Evolutionary conservation across 2,888 invertebrate species (phyloP).

Genomic region (Phaedon cochleariae): DNA sequence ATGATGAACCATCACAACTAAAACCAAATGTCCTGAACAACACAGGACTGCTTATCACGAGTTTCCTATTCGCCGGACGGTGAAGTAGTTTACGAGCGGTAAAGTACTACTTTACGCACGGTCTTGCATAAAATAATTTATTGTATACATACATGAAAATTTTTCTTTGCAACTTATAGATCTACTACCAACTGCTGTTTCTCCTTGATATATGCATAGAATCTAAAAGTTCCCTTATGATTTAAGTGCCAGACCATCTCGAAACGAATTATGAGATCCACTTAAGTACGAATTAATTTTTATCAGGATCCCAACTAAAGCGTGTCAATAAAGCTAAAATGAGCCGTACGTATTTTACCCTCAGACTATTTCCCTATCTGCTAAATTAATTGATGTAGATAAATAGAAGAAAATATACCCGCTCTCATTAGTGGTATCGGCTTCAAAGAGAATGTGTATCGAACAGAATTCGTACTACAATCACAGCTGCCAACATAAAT

Average conservation of each 20-base stretch:
- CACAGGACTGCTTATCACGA: too few relatives aligned
- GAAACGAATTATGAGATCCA: constrained; percentile 33
- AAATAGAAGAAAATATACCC: constrained; percentile 54
- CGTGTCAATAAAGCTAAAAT: constrained; percentile 53
- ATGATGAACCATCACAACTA: too few relatives aligned
- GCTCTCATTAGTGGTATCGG: constrained; percentile 58
- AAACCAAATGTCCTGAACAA: too few relatives aligned
- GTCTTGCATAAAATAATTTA: too few relatives aligned
- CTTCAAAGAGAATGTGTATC: constrained; percentile 46
- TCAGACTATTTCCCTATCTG: constrained; percentile 50
- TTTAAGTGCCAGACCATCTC: constrained; percentile 18
- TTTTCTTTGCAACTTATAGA: too few relatives aligned
- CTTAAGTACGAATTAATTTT: constrained; percentile 40
- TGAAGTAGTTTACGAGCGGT: too few relatives aligned
- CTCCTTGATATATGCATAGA: too few relatives aligned
- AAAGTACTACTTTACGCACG: too few relatives aligned
- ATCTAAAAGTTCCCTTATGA: background rate
- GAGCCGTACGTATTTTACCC: constrained; percentile 50
- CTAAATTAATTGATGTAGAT: constrained; percentile 57
- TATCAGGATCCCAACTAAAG: constrained; percentile 34
- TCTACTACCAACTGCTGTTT: too few relatives aligned
- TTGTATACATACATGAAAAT: too few relatives aligned
- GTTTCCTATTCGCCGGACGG: too few relatives aligned
- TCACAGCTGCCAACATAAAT: constrained; percentile 52
- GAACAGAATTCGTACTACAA: constrained; percentile 50